Conservation (phyloP, 2,797 vertebrate species). For the Chloroceryle inda region DNA sequence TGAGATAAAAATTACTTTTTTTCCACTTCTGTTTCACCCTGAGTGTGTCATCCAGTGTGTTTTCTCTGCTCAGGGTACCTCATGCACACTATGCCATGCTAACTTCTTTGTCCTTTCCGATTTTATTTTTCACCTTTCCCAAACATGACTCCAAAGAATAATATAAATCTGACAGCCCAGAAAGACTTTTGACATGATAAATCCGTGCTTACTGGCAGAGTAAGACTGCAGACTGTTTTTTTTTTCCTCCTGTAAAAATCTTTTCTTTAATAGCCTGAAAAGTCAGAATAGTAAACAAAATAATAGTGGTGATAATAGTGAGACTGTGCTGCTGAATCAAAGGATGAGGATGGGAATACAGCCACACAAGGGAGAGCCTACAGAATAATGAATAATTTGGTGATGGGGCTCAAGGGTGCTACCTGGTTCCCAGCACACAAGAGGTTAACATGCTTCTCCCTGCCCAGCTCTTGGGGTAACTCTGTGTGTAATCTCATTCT, state of each 20-base stretch:
- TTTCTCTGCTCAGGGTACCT: conserved; percentile 32
- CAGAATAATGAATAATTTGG: not conserved
- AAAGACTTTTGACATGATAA: conserved; percentile 8
- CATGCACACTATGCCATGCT: not conserved
- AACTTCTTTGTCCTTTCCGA: conserved; percentile 56
- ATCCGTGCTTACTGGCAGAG: not conserved
- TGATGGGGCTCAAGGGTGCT: not conserved
- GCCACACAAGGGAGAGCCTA: not conserved
- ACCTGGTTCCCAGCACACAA: not conserved
- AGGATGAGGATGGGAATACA: not conserved
- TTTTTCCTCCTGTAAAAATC: not conserved
- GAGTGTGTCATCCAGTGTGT: conserved; percentile 9
- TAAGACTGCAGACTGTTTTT: not conserved
- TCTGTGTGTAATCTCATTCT: not conserved
- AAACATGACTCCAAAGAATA: not conserved
- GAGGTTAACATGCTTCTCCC: not conserved
- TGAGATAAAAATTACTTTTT: conserved; percentile 69
- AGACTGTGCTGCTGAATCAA: not conserved
- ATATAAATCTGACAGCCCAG: conserved; percentile 16
- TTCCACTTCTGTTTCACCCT: conserved; percentile 29
- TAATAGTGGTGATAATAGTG: not conserved
- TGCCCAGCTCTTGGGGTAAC: not conserved
- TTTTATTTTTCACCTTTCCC: conserved; percentile 54
- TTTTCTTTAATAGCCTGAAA: not conserved
- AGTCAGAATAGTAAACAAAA: not conserved